Percentiles rank a stretch among this genome's conserved stretches.
These are phyloP conservation scores for Melospiza georgiana DNA, from an alignment of 2,113 vertebrate species.

Conservation along the genomic window DNA sequence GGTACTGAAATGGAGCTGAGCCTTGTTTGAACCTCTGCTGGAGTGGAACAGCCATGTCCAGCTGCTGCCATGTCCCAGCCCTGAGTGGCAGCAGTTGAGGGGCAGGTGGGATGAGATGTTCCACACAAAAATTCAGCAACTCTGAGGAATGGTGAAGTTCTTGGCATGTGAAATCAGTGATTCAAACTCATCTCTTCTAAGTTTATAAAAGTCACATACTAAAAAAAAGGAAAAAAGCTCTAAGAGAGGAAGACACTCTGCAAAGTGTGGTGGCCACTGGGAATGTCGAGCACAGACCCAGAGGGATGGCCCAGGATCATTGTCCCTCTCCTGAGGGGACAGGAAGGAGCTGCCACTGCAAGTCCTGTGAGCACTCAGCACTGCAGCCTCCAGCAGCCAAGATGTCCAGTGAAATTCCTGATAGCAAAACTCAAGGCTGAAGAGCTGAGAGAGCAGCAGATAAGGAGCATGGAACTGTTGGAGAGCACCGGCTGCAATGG, in stretches of 20 bases:
- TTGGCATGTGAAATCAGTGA: neutral
- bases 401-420: neutral
- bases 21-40: neutral
- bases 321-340: neutral
- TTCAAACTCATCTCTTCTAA: neutral
- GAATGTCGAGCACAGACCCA: neutral
- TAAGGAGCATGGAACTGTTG: neutral
- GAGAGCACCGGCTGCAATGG: neutral
- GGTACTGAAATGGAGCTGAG: neutral
- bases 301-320: rapidly evolving
- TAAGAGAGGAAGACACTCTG: neutral
- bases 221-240: neutral
- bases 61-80: neutral
- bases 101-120: neutral
- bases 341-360: neutral
- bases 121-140: neutral
- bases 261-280: neutral
- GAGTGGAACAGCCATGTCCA: neutral
- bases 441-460: neutral
- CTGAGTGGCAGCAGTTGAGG: neutral
- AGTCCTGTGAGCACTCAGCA: neutral
- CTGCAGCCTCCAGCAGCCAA: neutral
- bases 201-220: neutral
- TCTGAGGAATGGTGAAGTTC: neutral
- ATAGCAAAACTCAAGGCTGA: neutral